Percentiles rank a stretch among this genome's conserved stretches.
phyloP scores from a whole-genome alignment of 92 coral and sea anemone genomes.

The Parazoanthus atlanticus region DNA sequence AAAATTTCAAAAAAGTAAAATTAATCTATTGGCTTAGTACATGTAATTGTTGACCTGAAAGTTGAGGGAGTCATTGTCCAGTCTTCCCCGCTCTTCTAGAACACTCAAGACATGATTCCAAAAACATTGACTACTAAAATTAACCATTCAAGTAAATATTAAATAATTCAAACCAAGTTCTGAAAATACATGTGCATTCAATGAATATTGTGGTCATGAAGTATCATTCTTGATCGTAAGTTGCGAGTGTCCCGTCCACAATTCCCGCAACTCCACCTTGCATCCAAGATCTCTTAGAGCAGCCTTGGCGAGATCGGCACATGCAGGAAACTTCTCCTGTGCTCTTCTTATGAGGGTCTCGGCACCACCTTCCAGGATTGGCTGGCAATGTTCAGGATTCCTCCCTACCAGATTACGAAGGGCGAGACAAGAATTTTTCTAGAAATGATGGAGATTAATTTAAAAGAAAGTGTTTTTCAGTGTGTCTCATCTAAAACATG shows the following conservation, averaged over 20 bases:
- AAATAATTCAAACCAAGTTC: no score
- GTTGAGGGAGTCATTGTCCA: no score
- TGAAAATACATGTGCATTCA: background rate
- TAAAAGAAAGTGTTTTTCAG: background rate
- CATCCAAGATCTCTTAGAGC: slow-evolving; percentile 86
- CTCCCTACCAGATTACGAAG: slow-evolving; percentile 82
- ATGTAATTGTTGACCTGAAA: no score
- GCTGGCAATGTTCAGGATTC: slow-evolving; percentile 80
- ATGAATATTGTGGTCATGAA: background rate
- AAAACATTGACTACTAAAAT: no score
- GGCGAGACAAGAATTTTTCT: slow-evolving; percentile 87
- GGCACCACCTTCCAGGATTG: slow-evolving; percentile 79
- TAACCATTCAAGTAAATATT: no score
- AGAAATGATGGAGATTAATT: background rate
- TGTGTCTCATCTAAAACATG: no score
- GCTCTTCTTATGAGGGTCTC: slow-evolving; percentile 77
- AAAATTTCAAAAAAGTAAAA: no score
- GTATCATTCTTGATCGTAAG: slow-evolving; percentile 2
- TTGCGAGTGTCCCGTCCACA: slow-evolving; percentile 74
- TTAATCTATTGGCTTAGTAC: no score
- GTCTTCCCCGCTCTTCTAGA: no score
- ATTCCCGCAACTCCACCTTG: slow-evolving; percentile 81
- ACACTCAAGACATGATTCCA: no score
- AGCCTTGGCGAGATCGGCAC: slow-evolving; percentile 85
- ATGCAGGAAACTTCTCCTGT: slow-evolving; percentile 58